These are phyloP conservation scores for Apostichopus parvimensis DNA, from an alignment of 35 echinoderm and acorn worm species.

Conservation along the genomic window DNA sequence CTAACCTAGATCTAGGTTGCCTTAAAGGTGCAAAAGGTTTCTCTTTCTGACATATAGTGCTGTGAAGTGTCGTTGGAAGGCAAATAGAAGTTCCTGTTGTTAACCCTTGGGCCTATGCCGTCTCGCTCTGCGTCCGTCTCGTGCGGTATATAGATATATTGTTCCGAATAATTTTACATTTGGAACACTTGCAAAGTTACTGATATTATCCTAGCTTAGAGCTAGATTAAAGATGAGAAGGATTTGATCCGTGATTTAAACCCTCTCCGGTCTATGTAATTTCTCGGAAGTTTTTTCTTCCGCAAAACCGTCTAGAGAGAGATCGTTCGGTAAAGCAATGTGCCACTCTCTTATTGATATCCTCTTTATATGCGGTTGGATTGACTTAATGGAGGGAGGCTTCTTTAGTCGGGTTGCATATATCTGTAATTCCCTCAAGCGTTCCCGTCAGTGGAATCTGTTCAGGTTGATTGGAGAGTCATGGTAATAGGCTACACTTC, in stretches of 20 bases:
- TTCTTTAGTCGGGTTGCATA: neutral
- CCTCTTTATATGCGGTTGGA: neutral
- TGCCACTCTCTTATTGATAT: neutral
- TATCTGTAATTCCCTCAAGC: neutral
- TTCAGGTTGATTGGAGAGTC: neutral
- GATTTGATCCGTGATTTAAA: neutral
- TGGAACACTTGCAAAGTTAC: too few species aligned
- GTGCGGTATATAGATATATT: too few species aligned
- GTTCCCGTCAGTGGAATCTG: neutral
- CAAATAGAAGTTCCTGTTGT: too few species aligned
- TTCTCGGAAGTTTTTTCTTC: neutral
- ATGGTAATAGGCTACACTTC: constrained; percentile 13
- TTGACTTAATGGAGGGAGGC: neutral
- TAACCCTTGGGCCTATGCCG: too few species aligned
- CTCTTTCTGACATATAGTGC: too few species aligned
- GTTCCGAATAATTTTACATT: too few species aligned
- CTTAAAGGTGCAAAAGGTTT: too few species aligned
- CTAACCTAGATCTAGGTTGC: too few species aligned
- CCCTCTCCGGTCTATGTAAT: neutral
- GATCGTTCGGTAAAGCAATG: neutral
- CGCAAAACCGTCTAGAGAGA: neutral
- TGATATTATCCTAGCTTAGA: constrained; percentile 2
- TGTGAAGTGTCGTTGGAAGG: too few species aligned
- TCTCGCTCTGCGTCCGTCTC: too few species aligned
- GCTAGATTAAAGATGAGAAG: neutral